Conservation (phyloP, 2,888 invertebrate species). For the Caprella mutica region DNA sequence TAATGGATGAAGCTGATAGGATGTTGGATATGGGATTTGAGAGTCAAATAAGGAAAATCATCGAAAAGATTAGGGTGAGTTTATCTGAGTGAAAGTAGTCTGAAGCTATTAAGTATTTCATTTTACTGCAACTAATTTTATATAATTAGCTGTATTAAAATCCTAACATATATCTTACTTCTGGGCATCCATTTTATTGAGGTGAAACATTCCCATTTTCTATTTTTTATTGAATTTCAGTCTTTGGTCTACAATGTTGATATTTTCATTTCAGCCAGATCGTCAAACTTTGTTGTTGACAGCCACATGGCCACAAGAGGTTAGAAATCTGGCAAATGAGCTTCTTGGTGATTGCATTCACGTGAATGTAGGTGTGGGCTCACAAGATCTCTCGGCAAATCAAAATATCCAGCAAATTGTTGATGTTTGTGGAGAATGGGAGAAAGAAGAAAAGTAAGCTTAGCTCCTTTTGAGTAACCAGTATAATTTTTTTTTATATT, state of each 20-base stretch:
- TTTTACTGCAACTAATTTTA: not conserved
- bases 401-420: slow-evolving; percentile 95
- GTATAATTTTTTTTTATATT: not conserved
- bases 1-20: slow-evolving; percentile 90
- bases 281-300: slow-evolving; percentile 98
- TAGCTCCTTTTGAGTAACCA: too few relatives aligned
- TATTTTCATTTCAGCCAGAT: slow-evolving; percentile 50
- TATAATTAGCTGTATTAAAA: too few relatives aligned
- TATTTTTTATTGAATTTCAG: not conserved
- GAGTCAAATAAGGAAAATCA: slow-evolving; percentile 90
- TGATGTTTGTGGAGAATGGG: slow-evolving; percentile 86
- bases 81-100: not conserved
- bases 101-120: not conserved
- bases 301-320: slow-evolving; percentile 99
- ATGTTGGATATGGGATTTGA: slow-evolving; percentile 99
- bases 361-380: slow-evolving; percentile 96
- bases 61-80: slow-evolving; percentile 67
- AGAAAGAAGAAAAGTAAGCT: slow-evolving; percentile 70
- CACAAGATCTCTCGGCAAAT: slow-evolving; percentile 80
- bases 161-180: too few relatives aligned
- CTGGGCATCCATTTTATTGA: not conserved
- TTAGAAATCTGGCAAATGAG: slow-evolving; percentile 84
- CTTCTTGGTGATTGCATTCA: slow-evolving; percentile 91
- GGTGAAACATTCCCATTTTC: too few relatives aligned
- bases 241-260: not conserved